Percentiles rank a stretch among this genome's conserved stretches.
phyloP scores from a whole-genome alignment of 2,797 vertebrate genomes.

The Anableps anableps region DNA sequence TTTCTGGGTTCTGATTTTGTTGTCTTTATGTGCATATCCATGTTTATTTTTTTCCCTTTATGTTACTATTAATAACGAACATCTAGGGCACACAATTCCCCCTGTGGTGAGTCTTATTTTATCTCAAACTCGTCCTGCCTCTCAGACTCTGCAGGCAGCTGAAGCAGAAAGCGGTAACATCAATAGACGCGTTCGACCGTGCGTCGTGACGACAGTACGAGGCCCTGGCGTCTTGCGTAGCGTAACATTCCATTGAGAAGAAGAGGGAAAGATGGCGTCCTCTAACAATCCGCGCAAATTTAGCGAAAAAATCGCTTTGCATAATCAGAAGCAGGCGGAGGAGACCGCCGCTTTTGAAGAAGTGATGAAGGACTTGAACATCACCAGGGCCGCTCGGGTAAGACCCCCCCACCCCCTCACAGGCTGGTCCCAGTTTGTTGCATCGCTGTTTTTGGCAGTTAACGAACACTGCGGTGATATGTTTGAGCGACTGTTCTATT shows the following conservation, averaged over 20 bases:
- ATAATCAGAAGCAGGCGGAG: constrained; percentile 97
- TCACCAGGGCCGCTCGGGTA: constrained; percentile 96
- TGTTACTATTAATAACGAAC: constrained; percentile 33
- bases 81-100: constrained; percentile 36
- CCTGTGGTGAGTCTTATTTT: constrained; percentile 29
- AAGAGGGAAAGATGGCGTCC: constrained; percentile 96
- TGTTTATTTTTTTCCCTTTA: constrained; percentile 14
- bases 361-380: constrained; percentile 96
- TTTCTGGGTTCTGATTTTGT: not conserved
- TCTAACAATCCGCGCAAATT: constrained; percentile 99
- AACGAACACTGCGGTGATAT: constrained; percentile 62
- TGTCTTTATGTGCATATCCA: not conserved
- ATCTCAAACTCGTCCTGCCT: constrained; percentile 19
- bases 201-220: constrained; percentile 76
- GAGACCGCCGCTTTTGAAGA: constrained; percentile 97
- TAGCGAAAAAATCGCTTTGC: constrained; percentile 98
- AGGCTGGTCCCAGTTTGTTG: constrained; percentile 43
- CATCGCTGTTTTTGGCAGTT: constrained; percentile 61
- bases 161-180: constrained; percentile 7
- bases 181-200: constrained; percentile 20
- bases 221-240: constrained; percentile 74
- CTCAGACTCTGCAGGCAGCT: constrained; percentile 17
- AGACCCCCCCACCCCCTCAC: constrained; percentile 52
- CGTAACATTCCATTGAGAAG: constrained; percentile 88
- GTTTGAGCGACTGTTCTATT: constrained; percentile 32